A percentile compares a stretch with the other conserved stretches of the same genome.
These are phyloP conservation scores for Tanypteryx hageni DNA, from an alignment of 2,888 invertebrate genomes.

Conservation along the genomic window DNA sequence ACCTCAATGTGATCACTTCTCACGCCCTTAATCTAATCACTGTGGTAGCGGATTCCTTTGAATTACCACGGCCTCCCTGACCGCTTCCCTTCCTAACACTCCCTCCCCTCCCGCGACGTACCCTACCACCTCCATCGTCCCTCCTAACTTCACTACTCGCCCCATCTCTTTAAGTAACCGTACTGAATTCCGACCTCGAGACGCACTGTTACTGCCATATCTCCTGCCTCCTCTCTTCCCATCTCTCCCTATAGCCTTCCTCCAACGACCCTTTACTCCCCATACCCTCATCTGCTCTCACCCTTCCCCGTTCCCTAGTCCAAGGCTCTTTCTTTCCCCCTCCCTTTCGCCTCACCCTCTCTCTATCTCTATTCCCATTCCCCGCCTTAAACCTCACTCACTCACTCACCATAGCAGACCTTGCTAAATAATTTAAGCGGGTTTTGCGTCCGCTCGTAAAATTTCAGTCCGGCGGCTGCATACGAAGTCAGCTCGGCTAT, in stretches of 20 bases:
- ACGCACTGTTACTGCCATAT: background rate
- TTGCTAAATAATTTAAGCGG: slow-evolving; percentile 32
- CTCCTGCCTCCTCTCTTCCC: background rate
- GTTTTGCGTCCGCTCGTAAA: slow-evolving; percentile 25
- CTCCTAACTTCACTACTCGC: background rate
- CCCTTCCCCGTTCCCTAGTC: background rate
- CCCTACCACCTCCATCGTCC: background rate
- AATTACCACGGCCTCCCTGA: background rate
- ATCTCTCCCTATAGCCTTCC: too few relatives aligned
- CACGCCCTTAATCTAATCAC: slow-evolving; percentile 24
- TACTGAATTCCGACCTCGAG: background rate
- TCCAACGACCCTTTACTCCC: too few relatives aligned
- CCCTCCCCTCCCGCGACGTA: background rate
- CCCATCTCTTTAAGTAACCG: slow-evolving; percentile 8
- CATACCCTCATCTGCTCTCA: too few relatives aligned
- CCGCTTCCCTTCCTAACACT: background rate
- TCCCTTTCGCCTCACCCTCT: background rate
- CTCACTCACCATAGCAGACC: background rate
- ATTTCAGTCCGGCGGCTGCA: slow-evolving; percentile 6
- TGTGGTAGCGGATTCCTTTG: background rate
- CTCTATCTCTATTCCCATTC: slow-evolving; percentile 23
- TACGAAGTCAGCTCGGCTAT: background rate
- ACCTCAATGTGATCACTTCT: slow-evolving; percentile 11
- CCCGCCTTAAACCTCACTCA: background rate
- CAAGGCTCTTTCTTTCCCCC: background rate